A percentile compares a stretch with the other conserved stretches of the same genome.
These are phyloP conservation scores for Empidonax traillii DNA, from an alignment of 2,113 vertebrate genomes.

Conservation along the genomic window DNA sequence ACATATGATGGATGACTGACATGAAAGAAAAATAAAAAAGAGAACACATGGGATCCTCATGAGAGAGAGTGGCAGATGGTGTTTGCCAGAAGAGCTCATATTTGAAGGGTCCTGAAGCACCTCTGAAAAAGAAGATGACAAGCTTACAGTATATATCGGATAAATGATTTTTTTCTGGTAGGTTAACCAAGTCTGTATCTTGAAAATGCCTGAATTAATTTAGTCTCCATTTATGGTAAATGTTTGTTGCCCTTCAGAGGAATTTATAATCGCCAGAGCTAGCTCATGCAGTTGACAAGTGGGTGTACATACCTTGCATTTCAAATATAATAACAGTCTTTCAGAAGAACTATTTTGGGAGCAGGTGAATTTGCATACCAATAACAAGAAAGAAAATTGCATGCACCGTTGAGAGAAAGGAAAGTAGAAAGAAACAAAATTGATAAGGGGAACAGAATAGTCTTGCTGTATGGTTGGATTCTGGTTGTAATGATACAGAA, in stretches of 20 bases:
- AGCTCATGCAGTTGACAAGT: slow-evolving; percentile 4
- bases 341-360: slow-evolving; percentile 37
- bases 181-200: background rate
- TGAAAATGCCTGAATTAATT: slow-evolving; percentile 21
- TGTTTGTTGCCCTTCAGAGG: slow-evolving; percentile 28
- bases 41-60: background rate
- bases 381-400: slow-evolving; percentile 27
- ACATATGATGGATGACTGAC: background rate
- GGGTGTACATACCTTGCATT: background rate
- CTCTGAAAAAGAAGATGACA: background rate
- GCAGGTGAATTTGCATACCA: slow-evolving; percentile 39
- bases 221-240: background rate
- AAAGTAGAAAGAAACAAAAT: background rate
- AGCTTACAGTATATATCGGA: background rate
- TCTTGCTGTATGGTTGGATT: background rate
- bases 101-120: background rate
- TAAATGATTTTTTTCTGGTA: background rate
- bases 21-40: background rate
- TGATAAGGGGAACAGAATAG: background rate
- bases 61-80: background rate
- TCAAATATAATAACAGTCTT: slow-evolving; percentile 30
- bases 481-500: background rate
- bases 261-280: slow-evolving; percentile 30
- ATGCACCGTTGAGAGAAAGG: background rate
- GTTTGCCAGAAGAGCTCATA: background rate